phyloP scores from a whole-genome alignment of 2,888 invertebrate genomes.

The Clivina fossor region DNA sequence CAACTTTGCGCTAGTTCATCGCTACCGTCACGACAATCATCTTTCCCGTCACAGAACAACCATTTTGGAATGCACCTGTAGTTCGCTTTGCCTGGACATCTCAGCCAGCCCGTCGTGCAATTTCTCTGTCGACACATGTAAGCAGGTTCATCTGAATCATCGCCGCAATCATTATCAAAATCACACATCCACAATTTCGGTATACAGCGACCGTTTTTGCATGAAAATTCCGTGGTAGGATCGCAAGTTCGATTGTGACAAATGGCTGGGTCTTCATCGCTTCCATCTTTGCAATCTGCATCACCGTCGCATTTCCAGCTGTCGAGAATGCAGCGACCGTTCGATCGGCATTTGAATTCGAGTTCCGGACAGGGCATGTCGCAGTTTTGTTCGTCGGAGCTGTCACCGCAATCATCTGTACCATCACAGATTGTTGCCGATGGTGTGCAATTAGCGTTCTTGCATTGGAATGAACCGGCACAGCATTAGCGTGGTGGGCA shows the following conservation, averaged over 20 bases:
- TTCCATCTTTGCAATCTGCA: constrained; percentile 89
- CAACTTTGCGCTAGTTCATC: constrained; percentile 92
- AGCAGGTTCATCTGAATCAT: constrained; percentile 92
- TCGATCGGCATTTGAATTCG: constrained; percentile 87
- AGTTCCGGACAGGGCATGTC: constrained; percentile 81
- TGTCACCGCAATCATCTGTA: constrained; percentile 88
- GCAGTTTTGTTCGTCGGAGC: constrained; percentile 85
- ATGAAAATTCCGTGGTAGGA: constrained; percentile 79
- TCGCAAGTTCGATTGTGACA: constrained; percentile 84
- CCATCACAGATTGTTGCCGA: constrained; percentile 94
- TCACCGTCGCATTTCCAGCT: constrained; percentile 96
- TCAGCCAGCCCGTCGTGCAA: constrained; percentile 93
- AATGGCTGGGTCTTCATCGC: constrained; percentile 87
- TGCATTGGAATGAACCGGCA: constrained; percentile 91
- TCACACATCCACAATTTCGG: constrained; percentile 95
- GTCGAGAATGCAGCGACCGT: constrained; percentile 84
- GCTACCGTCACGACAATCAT: constrained; percentile 93
- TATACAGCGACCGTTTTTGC: constrained; percentile 92
- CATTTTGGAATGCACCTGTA: constrained; percentile 96
- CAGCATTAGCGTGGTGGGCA: constrained; percentile 86
- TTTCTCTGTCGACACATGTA: constrained; percentile 89
- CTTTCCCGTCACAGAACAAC: constrained; percentile 97
- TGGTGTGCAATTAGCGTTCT: constrained; percentile 89
- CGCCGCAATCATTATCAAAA: constrained; percentile 92
- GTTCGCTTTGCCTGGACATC: constrained; percentile 90